Base-by-base conservation (phyloP, 2,797 vertebrate genomes). In the Mus spretus region DNA sequence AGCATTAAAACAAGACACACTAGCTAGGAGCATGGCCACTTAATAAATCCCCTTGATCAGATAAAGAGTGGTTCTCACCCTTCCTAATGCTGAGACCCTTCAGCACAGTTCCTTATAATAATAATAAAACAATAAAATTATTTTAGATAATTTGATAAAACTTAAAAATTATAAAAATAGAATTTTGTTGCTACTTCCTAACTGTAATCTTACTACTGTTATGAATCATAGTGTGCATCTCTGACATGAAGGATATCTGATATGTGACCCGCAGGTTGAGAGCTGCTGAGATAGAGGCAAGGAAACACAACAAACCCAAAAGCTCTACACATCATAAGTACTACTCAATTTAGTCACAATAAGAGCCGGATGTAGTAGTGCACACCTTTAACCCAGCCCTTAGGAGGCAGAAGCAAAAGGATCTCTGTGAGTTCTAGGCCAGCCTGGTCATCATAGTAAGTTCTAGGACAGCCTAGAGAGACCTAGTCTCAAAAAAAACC, bases 1-100 rank as follows among this genome's bases (percentile, higher is more conserved):
- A 92, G 94, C 67, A 91, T 5, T 87, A 53, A 97, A 89, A 72
- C 91, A 13, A 95, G 93, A 44, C 80, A n/a, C 55, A 79, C 94
- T 93, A 94, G 40, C 12, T n/a, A 82, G 79, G 40, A 89, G 28
- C 87, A 72, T 57, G 82, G 53, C 28, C 94, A 55, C 74, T 91
- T 59, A 95, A 14, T 44, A 88, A 88, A 40, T 57, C 40, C 72
- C 28, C 24, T 40, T 74, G 50, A 40, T 22, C 3, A 93, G 75
- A 78, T 28, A 75, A n/a, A 61, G 37, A 31, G 28, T 20, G 26
- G 61, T 31, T 67, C 61, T 34, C 63, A 67, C 22, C 44, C 44
- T 85, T 50, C 61, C 61, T 85, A 67, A 15, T 7, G 26, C 37
- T 83, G 59, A 6, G 15, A 31, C 15, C 59, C 59, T 63, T 61